These are phyloP conservation scores for Syngnathus rostellatus DNA, from an alignment of 2,797 vertebrate species.

Conservation along the genomic window DNA sequence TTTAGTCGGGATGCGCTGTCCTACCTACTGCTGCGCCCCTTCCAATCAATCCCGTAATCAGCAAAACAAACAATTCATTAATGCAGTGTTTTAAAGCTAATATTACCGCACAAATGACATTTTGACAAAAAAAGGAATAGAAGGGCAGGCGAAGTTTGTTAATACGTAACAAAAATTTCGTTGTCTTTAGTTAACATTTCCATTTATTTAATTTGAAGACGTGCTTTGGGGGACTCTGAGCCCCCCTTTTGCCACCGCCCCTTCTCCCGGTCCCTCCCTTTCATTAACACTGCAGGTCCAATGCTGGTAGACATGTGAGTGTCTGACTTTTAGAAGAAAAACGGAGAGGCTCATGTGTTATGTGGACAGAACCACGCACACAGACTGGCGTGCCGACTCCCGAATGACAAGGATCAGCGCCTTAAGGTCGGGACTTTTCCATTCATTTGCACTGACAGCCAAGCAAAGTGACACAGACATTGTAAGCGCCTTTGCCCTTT, in stretches of 20 bases:
- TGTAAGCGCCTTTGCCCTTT: neutral
- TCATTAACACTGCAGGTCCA: slow-evolving; percentile 31
- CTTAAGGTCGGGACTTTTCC: slow-evolving; percentile 8
- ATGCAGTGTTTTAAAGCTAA: neutral
- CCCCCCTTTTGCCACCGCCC: slow-evolving; percentile 20
- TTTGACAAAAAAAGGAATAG: neutral
- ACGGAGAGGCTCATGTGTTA: slow-evolving; percentile 11
- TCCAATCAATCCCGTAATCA: slow-evolving; percentile 8
- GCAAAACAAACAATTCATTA: neutral
- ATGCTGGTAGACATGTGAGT: slow-evolving; percentile 28
- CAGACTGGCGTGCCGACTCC: slow-evolving; percentile 5
- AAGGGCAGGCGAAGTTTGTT: neutral
- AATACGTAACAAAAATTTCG: neutral
- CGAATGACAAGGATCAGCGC: slow-evolving; percentile 8
- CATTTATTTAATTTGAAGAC: slow-evolving; percentile 17
- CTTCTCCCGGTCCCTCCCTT: slow-evolving; percentile 36
- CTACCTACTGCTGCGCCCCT: slow-evolving; percentile 11
- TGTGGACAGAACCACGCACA: slow-evolving; percentile 5
- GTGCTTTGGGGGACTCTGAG: slow-evolving; percentile 16
- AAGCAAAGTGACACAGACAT: slow-evolving; percentile 5
- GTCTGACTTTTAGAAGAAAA: slow-evolving; percentile 36
- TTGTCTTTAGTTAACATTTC: slow-evolving; percentile 10
- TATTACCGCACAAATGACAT: neutral
- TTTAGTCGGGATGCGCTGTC: slow-evolving; percentile 14
- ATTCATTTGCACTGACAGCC: slow-evolving; percentile 5